Evolutionary conservation across 2,797 vertebrate genomes (phyloP).

Genomic region (Chelidonichthys spinosus): DNA sequence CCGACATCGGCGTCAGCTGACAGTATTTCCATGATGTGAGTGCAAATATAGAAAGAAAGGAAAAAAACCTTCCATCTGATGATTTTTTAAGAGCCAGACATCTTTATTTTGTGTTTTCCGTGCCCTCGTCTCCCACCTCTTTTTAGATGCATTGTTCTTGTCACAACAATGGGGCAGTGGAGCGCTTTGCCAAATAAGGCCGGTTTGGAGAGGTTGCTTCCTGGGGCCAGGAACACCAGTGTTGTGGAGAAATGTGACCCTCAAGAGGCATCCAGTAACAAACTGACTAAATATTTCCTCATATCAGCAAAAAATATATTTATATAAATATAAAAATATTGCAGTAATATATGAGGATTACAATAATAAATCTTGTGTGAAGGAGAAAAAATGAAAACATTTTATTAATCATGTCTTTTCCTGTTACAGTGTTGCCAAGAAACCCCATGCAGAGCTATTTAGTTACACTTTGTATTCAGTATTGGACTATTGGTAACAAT

Average conservation of each 20-base stretch:
- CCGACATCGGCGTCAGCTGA: constrained; percentile 69
- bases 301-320: background rate
- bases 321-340: no score
- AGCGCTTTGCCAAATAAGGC: constrained; percentile 78
- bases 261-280: constrained; percentile 33
- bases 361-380: constrained; percentile 27
- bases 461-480: constrained; percentile 44
- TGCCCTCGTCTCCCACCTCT: constrained; percentile 64
- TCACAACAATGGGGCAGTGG: constrained; percentile 72
- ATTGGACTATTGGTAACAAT: constrained; percentile 43
- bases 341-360: background rate
- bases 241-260: constrained; percentile 57
- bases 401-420: constrained; percentile 20
- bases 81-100: constrained; percentile 56
- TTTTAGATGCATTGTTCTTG: constrained; percentile 81
- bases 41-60: constrained; percentile 56
- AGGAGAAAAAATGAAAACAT: constrained; percentile 17
- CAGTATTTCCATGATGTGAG: constrained; percentile 76
- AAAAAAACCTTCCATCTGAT: constrained; percentile 57
- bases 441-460: constrained; percentile 23
- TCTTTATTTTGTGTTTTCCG: constrained; percentile 74
- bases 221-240: constrained; percentile 51
- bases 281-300: constrained; percentile 8
- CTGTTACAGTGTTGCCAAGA: constrained; percentile 14
- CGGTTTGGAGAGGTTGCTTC: constrained; percentile 65